These are phyloP conservation scores for Poliocrania exsul DNA, from an alignment of 2,797 vertebrate species.

Conservation along the genomic window DNA sequence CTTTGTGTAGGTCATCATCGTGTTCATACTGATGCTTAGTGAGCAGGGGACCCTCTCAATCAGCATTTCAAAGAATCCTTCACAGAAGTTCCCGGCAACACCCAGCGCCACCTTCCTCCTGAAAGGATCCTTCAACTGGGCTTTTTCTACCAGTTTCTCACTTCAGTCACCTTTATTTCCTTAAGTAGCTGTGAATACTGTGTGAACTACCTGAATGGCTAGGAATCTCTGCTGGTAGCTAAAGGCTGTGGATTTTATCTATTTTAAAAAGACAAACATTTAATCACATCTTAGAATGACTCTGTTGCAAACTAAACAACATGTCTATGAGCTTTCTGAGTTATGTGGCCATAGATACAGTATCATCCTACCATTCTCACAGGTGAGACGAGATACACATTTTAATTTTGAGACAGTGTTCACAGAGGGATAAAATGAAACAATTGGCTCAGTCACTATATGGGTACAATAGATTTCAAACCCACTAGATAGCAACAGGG, in stretches of 20 bases:
- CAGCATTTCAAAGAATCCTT: background rate
- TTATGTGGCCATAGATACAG: background rate
- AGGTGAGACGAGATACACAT: background rate
- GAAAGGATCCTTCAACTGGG: background rate
- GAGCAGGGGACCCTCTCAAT: background rate
- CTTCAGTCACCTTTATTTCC: background rate
- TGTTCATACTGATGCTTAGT: background rate
- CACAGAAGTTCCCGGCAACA: background rate
- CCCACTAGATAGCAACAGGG: background rate
- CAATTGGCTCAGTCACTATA: background rate
- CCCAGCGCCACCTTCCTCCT: background rate
- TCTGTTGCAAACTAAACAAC: constrained; percentile 45
- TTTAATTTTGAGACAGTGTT: background rate
- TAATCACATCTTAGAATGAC: constrained; percentile 30
- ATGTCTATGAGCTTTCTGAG: background rate
- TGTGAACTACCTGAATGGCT: background rate
- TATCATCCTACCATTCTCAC: background rate
- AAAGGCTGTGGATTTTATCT: constrained; percentile 59
- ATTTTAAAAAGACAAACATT: constrained; percentile 57
- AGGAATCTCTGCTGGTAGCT: background rate
- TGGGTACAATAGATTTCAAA: background rate
- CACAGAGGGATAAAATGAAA: background rate
- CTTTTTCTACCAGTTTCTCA: background rate
- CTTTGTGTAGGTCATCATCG: background rate
- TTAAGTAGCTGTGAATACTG: background rate